Percentiles rank a stretch among this genome's conserved stretches.
These are phyloP conservation scores for Mormyrops boulengeri DNA, from an alignment of 2,797 vertebrate species.

Conservation along the genomic window DNA sequence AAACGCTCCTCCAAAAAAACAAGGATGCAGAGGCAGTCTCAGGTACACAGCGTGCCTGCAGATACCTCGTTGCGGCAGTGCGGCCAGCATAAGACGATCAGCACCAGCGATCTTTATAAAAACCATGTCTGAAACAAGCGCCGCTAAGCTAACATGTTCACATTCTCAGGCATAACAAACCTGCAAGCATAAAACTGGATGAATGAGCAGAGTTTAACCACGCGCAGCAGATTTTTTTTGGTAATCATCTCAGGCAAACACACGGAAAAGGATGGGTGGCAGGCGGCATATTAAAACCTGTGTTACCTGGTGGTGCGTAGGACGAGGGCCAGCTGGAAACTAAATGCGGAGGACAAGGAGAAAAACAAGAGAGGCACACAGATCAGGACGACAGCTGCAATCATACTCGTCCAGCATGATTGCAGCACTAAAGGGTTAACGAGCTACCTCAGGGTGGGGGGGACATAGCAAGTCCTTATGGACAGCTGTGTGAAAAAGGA, in stretches of 20 bases:
- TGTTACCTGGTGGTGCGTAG: slow-evolving; percentile 83
- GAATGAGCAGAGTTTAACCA: background rate
- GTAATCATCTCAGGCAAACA: background rate
- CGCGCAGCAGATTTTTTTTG: background rate
- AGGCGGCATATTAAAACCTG: slow-evolving; percentile 38
- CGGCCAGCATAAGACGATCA: background rate
- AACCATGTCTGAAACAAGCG: background rate
- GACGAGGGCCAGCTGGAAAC: slow-evolving; percentile 82
- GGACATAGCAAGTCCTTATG: background rate
- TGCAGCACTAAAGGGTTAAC: background rate
- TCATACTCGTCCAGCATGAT: background rate
- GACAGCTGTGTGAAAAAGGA: background rate
- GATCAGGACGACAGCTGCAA: background rate
- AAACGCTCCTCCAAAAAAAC: background rate
- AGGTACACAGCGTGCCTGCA: background rate
- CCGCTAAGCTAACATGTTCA: background rate
- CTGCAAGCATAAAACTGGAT: background rate
- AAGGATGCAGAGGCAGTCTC: background rate
- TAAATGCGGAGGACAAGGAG: slow-evolving; percentile 59
- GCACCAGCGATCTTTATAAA: background rate
- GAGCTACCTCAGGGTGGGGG: background rate
- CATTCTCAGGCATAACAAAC: background rate
- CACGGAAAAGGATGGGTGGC: background rate
- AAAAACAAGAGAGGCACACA: slow-evolving; percentile 24
- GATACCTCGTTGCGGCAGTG: background rate